Evolutionary conservation across 2,888 invertebrate species (phyloP), one percentile per base, ranked within the genome.

Genomic region (Malachius bipustulatus): DNA sequence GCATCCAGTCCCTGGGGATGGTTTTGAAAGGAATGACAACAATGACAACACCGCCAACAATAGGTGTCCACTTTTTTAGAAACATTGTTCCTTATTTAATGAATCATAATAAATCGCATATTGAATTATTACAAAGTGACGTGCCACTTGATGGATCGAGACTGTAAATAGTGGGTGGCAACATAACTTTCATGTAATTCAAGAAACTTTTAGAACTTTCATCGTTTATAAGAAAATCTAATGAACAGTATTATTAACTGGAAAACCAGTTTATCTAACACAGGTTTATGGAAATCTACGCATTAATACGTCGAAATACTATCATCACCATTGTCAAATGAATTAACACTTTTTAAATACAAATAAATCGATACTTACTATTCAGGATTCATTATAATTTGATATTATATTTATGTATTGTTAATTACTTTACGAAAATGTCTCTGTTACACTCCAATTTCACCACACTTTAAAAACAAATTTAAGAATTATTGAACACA

Each of bases 351-450:
- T 44, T 44, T 46, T 47, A 48, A 46, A 48, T 45, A 50, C 51
- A 52, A 52, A 51, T 59, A 57, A 60, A 58, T 57, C 56, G 53
- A 64, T 72, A 77, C 82, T 82, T 67, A 82, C 82, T 82, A 82
- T 75, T 82, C 82, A 55, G 82, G 82, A 75, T 81, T 81, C 81
- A 82, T 81, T 8, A 19, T 54, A n/a, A n/a, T 56, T 52, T 41
- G 34, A 37, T 42, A 34, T 47, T 39, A 39, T 40, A 37, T 34
- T 32, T 30, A 37, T 34, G 39, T 32, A 34, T 38, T 27, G 30
- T 16, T 14, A 14, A 29, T 38, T 30, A 16, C 27, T 9, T 34
- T 33, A 26, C 35, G 30, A 40, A 36, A 35, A 30, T 32, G 39
- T 39, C 34, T 42, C 19, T 47, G 40, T 45, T 47, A 37, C 47